Percentiles rank a stretch among this genome's conserved stretches.
Conservation (phyloP, 2,888 invertebrate species). For the Agrenia bidenticulata region DNA sequence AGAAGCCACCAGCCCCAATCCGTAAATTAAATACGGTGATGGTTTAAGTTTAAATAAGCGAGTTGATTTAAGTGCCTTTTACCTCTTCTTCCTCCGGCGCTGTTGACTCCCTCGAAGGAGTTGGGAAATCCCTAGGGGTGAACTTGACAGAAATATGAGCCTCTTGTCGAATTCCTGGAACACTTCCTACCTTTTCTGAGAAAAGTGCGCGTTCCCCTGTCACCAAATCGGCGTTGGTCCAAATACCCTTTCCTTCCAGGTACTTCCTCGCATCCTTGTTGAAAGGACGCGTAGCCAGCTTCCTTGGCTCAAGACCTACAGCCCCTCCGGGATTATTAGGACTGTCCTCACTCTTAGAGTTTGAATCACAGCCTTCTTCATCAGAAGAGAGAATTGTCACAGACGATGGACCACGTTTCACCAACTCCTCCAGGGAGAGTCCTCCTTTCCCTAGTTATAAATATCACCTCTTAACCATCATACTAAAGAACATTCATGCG, state of each 20-base stretch:
- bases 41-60: no score
- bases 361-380: not conserved
- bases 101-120: conserved; percentile 75
- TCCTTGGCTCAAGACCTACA: not conserved
- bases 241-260: conserved; percentile 50
- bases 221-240: conserved; percentile 45
- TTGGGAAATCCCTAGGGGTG: conserved; percentile 75
- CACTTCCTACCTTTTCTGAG: conserved; percentile 53
- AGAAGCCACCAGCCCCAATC: no score
- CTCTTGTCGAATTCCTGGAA: conserved; percentile 62
- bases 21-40: no score
- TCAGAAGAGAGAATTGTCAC: not conserved
- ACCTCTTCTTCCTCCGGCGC: conserved; percentile 70
- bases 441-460: no score
- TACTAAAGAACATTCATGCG: no score
- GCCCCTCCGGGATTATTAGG: not conserved
- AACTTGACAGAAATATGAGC: conserved; percentile 68
- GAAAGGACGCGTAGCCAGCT: no score
- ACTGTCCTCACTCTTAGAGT: not conserved
- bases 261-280: not conserved
- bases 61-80: no score
- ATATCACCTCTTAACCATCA: no score
- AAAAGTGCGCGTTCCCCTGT: conserved; percentile 30
- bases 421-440: not conserved
- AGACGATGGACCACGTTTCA: not conserved